Conservation (phyloP, 2,113 vertebrate genomes). For the Hiodon tergisus region DNA sequence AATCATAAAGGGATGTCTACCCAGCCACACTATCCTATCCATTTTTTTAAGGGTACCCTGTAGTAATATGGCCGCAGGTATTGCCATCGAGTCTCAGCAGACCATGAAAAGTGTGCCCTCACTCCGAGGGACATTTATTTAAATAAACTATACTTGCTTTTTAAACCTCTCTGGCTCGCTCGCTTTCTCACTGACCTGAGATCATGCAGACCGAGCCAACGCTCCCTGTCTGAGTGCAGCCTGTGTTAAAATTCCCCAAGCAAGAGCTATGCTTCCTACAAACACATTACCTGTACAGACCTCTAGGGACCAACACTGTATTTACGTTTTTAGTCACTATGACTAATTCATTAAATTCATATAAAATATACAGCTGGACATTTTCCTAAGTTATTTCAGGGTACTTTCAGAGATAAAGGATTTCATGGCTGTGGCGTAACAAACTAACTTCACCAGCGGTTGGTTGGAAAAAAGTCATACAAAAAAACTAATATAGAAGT, state of each 20-base stretch:
- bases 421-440: background rate
- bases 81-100: background rate
- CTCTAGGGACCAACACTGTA: background rate
- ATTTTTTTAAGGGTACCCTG: background rate
- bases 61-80: background rate
- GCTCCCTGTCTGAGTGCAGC: no score
- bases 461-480: background rate
- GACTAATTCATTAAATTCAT: background rate
- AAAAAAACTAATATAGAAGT: slow-evolving; percentile 49
- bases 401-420: background rate
- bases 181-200: no score
- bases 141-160: no score
- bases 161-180: no score
- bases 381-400: background rate
- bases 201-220: no score
- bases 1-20: background rate
- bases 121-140: no score
- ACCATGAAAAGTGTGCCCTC: no score
- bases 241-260: no score
- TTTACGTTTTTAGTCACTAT: background rate
- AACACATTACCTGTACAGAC: no score
- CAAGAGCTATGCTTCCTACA: no score
- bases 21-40: background rate
- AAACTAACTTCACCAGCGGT: no score
- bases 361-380: slow-evolving; percentile 2